Evolutionary conservation across 2,888 invertebrate genomes (phyloP).

Genomic region (Drosophila melanocephala): DNA sequence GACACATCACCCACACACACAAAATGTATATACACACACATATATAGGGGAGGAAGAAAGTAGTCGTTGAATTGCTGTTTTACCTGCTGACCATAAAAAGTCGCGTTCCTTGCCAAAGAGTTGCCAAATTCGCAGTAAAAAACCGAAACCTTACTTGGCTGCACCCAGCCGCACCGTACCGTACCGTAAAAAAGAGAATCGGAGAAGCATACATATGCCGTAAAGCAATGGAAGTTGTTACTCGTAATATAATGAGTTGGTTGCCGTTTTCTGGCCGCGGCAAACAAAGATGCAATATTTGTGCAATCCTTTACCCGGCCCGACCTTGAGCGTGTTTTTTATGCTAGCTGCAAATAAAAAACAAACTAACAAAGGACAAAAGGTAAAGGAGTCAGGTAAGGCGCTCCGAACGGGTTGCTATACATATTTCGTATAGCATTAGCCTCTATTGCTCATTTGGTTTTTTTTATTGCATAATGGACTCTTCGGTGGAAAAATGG

Average conservation of each 20-base stretch:
- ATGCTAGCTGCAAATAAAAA: constrained; percentile 15
- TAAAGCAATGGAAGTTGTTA: constrained; percentile 31
- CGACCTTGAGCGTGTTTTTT: constrained; percentile 72
- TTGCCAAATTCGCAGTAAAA: constrained; percentile 72
- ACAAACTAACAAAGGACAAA: neutral
- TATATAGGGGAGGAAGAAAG: constrained; percentile 2
- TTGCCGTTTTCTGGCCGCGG: constrained; percentile 40
- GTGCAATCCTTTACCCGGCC: constrained; percentile 80
- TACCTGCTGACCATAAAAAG: constrained; percentile 72
- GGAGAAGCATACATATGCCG: constrained; percentile 29
- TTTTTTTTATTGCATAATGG: constrained; percentile 77
- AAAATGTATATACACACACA: constrained; percentile 11
- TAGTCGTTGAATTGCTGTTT: constrained; percentile 36
- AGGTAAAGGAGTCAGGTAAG: constrained; percentile 54
- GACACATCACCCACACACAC: constrained; percentile 24
- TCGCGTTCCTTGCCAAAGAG: constrained; percentile 64
- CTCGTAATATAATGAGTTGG: constrained; percentile 63
- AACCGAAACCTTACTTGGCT: neutral
- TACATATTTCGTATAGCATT: constrained; percentile 28
- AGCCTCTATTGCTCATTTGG: constrained; percentile 49
- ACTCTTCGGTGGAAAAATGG: constrained; percentile 61
- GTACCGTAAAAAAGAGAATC: constrained; percentile 32
- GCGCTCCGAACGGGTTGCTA: constrained; percentile 61
- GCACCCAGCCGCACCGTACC: constrained; percentile 1
- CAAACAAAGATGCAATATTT: constrained; percentile 81